A percentile compares a stretch with the other conserved stretches of the same genome.
Evolutionary conservation across 1,140 invertebrate genomes (phyloP).

Genomic region (Pinna nobilis): DNA sequence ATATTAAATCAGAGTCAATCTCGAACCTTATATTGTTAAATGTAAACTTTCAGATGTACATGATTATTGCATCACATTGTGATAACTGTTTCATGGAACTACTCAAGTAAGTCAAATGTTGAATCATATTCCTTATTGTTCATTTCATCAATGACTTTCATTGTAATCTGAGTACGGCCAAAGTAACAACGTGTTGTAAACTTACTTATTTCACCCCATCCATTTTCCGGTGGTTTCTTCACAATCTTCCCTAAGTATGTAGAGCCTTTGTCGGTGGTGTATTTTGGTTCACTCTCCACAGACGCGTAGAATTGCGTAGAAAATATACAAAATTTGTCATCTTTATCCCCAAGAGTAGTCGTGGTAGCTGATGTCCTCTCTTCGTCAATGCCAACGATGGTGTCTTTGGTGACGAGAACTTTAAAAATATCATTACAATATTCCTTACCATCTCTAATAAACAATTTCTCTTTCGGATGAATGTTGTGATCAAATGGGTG

Average conservation of each 20-base stretch:
- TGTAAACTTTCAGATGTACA: too few relatives aligned
- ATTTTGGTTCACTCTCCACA: neutral
- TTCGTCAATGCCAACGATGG: conserved; percentile 1
- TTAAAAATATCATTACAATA: conserved; percentile 6
- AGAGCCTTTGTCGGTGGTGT: neutral
- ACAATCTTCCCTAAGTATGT: neutral
- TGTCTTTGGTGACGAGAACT: conserved; percentile 1
- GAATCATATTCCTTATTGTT: too few relatives aligned
- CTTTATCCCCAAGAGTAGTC: neutral
- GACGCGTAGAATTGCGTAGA: neutral
- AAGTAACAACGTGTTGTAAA: conserved; percentile 4
- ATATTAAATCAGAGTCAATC: too few relatives aligned
- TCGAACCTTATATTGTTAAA: too few relatives aligned
- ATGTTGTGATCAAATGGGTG: neutral
- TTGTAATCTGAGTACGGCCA: too few relatives aligned
- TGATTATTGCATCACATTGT: too few relatives aligned
- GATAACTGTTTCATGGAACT: too few relatives aligned
- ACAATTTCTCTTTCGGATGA: neutral
- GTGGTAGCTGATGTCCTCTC: neutral
- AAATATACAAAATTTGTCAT: neutral
- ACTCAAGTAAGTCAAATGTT: too few relatives aligned
- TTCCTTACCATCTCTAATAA: neutral
- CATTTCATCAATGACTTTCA: too few relatives aligned
- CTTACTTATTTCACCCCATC: neutral
- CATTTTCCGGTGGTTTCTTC: neutral